Percentiles rank a stretch among this genome's conserved stretches.
phyloP scores from a whole-genome alignment of 2,797 vertebrate genomes.

The Sebastes iracundus region DNA sequence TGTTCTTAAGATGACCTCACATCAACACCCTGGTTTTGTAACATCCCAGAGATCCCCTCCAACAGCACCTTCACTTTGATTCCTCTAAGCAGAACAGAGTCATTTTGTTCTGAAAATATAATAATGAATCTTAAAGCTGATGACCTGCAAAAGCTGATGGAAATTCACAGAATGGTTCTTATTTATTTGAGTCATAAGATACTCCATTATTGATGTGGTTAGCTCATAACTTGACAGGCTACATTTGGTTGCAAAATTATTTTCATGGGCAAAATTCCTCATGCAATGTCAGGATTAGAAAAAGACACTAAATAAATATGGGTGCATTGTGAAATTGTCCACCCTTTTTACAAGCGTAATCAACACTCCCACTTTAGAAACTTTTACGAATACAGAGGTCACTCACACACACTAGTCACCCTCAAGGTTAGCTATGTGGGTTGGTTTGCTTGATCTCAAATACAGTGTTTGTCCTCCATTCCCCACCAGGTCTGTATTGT shows the following conservation, averaged over 20 bases:
- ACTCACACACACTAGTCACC: constrained; percentile 25
- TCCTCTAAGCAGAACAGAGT: constrained; percentile 17
- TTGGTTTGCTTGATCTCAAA: constrained; percentile 55
- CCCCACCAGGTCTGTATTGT: constrained; percentile 57
- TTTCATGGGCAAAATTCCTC: not conserved
- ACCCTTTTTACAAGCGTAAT: constrained; percentile 20
- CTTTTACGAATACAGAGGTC: not conserved
- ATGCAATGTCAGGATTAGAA: constrained; percentile 3
- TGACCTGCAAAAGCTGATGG: constrained; percentile 16
- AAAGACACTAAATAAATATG: not conserved
- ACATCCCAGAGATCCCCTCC: constrained; percentile 29
- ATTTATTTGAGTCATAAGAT: constrained; percentile 48
- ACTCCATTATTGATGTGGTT: not conserved
- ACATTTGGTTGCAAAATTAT: constrained; percentile 1
- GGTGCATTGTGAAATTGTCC: not conserved
- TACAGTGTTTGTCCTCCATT: constrained; percentile 51
- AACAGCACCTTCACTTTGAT: constrained; percentile 38
- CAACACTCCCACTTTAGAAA: constrained; percentile 16
- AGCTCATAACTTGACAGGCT: not conserved
- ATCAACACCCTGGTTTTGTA: constrained; percentile 66
- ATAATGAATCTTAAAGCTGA: constrained; percentile 1
- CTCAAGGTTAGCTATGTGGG: constrained; percentile 37
- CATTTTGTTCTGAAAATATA: constrained; percentile 11
- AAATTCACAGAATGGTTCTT: constrained; percentile 21
- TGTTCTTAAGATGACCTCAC: constrained; percentile 72